These are phyloP conservation scores for Acanthosepion pharaonis DNA, from an alignment of 2,888 invertebrate species.

Conservation along the genomic window DNA sequence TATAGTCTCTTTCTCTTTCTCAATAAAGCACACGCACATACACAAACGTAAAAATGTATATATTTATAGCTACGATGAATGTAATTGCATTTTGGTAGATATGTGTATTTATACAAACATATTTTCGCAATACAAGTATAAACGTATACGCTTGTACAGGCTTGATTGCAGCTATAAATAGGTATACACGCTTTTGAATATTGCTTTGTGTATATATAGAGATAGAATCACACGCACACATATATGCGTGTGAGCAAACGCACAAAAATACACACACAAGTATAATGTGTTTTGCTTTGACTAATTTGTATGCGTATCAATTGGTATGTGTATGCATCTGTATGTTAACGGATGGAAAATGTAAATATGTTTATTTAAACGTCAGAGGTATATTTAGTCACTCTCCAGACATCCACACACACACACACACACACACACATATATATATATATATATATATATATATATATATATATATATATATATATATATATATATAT, in stretches of 20 bases:
- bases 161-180: not conserved
- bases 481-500: not conserved
- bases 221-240: not conserved
- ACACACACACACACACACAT: not conserved
- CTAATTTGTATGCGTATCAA: not conserved
- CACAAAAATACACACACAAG: not conserved
- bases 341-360: not conserved
- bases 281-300: not conserved
- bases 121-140: not conserved
- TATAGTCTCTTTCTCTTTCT: not conserved
- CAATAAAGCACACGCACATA: not conserved
- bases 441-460: not conserved
- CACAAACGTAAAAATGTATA: not conserved
- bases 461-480: no score
- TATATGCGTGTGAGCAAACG: not conserved
- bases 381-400: not conserved
- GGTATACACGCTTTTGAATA: not conserved
- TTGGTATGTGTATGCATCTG: not conserved
- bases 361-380: constrained; percentile 15
- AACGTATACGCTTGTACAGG: not conserved
- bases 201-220: not conserved
- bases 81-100: not conserved
- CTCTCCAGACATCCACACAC: not conserved
- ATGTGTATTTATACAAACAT: not conserved
- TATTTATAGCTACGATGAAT: not conserved